Evolutionary conservation across 2,797 vertebrate genomes (phyloP), one percentile per base, ranked within the genome.

Genomic region (Spondyliosoma cantharus): DNA sequence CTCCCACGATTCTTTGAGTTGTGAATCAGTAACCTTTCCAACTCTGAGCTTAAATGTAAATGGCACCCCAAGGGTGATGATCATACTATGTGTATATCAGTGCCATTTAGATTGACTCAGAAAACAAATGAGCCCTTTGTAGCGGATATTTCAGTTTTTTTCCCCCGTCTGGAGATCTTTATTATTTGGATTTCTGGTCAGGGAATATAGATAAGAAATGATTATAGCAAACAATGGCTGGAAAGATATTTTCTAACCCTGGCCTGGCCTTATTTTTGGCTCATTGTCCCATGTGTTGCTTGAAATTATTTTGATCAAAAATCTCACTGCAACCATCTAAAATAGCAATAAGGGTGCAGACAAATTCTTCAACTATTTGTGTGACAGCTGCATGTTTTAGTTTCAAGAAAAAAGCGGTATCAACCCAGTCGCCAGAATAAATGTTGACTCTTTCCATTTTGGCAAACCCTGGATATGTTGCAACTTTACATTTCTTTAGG

Each of bases 21-120:
- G 79, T 82, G 79, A 90, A 87, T 76, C 54, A 2, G 76, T 87
- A 89, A 90, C 89, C 89, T 92, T 93, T 92, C 76, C 56, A 58
- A 50, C 56, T 83, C 2, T 0, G 25, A 76, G 73, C 80, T 86
- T 82, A 86, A 91, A 92, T 93, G 87, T 87, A 86, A 91, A 92
- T 37, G 76, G 59, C 0, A n/a, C 48, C 90, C 81, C 24, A n/a
- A 72, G 68, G 88, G 76, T 50, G 73, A 75, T 76, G 45, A 81
- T 86, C 73, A 45, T 61, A 77, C 69, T 59, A 48, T 68, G 27
- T 58, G 60, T 15, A 69, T 77, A 87, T 87, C 73, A 80, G 45
- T 73, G 84, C 71, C 78, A 83, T 90, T 90, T 85, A 73, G 61
- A 84, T 79, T 81, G n/a, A 42, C 71, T 78, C 48, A 4, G 52